Base-by-base conservation (phyloP, 2,113 vertebrate genomes). In the Dendropsophus ebraccatus region DNA sequence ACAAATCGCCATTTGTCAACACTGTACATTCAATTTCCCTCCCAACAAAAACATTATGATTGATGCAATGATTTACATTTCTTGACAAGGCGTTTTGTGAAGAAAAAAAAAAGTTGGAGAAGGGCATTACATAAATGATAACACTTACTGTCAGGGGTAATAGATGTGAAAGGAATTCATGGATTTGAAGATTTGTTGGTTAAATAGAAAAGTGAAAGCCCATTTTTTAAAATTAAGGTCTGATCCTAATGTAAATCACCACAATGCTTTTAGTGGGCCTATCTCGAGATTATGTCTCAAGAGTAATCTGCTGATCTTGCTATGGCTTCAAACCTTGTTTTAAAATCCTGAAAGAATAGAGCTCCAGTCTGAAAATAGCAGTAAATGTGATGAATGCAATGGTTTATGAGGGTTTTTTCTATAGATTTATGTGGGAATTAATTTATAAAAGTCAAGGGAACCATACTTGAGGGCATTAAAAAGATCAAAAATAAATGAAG, bases 41-140 rank as follows among this genome's bases (percentile, higher is more conserved):
- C 85, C 85, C 85, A 74, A 87, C 85, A 81, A 87, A 87, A 87
- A 81, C 78, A 81, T 87, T 60, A 87, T 87, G 85, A 87, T 87
- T 87, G 78, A 87, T 87, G 67, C 69, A 74, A 81, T 87, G 85
- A 80, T 87, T 87, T 87, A 81, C 78, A 81, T 81, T 81, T 70
- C 50, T 73, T 74, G 85, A 87, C 85, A 87, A 87, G 85, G 41
- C 85, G 81, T 81, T 87, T 87, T 87, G 85, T 62, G 50, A 87
- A 37, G 49, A 70, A 58, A 56, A 65, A 56, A 65, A 81, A 80
- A 72, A 87, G 52, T 50, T 87, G 50, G 78, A 81, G 52, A 81
- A n/a, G 75, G 78, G 74, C 77, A 87, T 87, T 81, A 87, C 85
- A 81, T 87, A 87, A 87, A 87, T 81, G 85, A 87, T 87, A 87